Conservation (phyloP, 2,797 vertebrate species). For the Micropoecilia bifurca region DNA sequence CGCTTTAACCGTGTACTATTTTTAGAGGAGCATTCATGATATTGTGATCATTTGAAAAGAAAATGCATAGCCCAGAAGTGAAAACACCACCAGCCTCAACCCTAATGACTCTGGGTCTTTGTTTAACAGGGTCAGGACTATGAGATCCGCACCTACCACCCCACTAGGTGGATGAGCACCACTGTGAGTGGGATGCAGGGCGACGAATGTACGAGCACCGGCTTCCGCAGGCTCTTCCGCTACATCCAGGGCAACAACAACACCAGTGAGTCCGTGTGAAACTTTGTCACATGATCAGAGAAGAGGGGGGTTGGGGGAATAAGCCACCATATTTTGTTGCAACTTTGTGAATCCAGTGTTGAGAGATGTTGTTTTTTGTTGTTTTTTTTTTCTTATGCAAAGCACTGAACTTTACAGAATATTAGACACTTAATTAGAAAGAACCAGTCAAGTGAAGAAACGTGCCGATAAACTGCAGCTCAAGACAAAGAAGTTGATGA, state of each 20-base stretch:
- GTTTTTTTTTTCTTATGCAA: neutral
- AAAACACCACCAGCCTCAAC: neutral
- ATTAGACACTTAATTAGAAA: neutral
- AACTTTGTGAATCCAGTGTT: neutral
- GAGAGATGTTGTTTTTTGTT: neutral
- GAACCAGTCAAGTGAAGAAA: neutral
- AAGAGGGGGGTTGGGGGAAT: neutral
- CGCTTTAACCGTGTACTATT: neutral
- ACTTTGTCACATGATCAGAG: neutral
- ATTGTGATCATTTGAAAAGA: neutral
- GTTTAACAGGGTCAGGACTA: constrained; percentile 76
- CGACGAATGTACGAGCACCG: constrained; percentile 61
- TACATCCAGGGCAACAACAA: constrained; percentile 83
- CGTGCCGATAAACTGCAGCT: constrained; percentile 7
- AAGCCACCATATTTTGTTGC: neutral
- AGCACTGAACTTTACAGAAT: neutral
- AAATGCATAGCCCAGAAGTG: neutral
- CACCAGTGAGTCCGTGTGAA: constrained; percentile 67
- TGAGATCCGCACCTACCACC: constrained; percentile 77
- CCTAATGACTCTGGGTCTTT: neutral
- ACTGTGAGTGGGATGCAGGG: constrained; percentile 63
- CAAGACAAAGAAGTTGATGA: constrained; percentile 2
- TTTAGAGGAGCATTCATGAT: neutral
- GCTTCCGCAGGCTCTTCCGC: constrained; percentile 80
- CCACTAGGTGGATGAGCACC: constrained; percentile 81